Conservation (phyloP, 2,797 vertebrate genomes). For the Aplochiton taeniatus region DNA sequence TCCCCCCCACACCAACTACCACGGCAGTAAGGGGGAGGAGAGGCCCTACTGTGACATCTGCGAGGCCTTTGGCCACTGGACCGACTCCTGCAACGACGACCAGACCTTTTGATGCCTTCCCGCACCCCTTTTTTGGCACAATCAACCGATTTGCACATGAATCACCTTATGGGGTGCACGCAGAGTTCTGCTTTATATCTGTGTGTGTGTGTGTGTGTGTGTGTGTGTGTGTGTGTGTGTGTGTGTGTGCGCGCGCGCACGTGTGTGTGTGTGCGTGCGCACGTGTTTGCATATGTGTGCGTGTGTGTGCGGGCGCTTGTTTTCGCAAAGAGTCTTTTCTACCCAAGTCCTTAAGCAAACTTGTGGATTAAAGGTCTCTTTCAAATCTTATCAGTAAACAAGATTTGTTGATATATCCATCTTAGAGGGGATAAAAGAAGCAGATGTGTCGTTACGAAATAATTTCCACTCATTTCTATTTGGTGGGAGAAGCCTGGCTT, state of each 20-base stretch:
- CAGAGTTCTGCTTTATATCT: constrained; percentile 36
- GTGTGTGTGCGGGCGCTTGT: constrained; percentile 44
- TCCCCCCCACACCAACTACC: constrained; percentile 89
- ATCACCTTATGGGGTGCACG: constrained; percentile 52
- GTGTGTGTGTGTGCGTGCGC: constrained; percentile 47
- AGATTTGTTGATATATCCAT: neutral
- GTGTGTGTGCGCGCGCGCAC: constrained; percentile 12
- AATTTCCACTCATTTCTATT: constrained; percentile 21
- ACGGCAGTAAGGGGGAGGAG: constrained; percentile 86
- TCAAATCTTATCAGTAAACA: constrained; percentile 1
- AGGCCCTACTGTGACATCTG: constrained; percentile 96
- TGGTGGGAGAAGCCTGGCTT: constrained; percentile 12
- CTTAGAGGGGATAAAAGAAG: neutral
- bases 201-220: constrained; percentile 48
- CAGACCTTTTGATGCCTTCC: constrained; percentile 87
- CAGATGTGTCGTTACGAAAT: constrained; percentile 31
- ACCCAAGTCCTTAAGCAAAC: constrained; percentile 54
- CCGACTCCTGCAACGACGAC: constrained; percentile 90
- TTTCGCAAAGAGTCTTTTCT: constrained; percentile 37
- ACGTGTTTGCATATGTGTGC: constrained; percentile 22
- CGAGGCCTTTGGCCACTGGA: constrained; percentile 95
- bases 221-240: constrained; percentile 27
- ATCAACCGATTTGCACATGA: constrained; percentile 67
- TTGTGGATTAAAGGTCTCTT: neutral
- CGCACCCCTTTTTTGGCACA: constrained; percentile 42